Conservation (phyloP, 2,113 vertebrate species). For the Micronycteris hirsuta region DNA sequence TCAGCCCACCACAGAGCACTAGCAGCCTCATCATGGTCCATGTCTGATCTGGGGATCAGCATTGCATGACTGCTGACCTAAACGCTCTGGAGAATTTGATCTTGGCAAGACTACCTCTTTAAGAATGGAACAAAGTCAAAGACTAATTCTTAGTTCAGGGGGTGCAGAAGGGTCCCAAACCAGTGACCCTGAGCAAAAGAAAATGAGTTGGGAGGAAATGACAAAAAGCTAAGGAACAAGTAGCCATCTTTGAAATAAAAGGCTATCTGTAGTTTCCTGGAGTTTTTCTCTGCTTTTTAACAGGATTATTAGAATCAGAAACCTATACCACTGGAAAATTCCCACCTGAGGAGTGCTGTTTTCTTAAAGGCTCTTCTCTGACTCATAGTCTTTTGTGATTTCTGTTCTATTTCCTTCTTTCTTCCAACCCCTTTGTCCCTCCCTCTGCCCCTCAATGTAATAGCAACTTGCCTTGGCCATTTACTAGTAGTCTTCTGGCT, state of each 20-base stretch:
- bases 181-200: slow-evolving; percentile 24
- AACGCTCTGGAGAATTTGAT: slow-evolving; percentile 21
- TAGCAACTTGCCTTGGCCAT: not conserved
- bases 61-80: slow-evolving; percentile 8
- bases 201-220: not conserved
- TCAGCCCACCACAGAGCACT: not conserved
- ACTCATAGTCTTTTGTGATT: not conserved
- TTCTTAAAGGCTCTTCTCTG: not conserved
- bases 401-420: not conserved
- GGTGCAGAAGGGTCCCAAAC: not conserved
- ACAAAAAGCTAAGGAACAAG: not conserved
- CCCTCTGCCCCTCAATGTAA: not conserved
- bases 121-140: not conserved
- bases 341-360: not conserved
- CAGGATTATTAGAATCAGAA: slow-evolving; percentile 25
- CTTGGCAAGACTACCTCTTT: not conserved
- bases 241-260: not conserved
- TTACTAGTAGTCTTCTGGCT: not conserved
- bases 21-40: not conserved
- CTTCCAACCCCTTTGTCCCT: not conserved
- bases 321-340: not conserved
- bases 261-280: not conserved
- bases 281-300: not conserved
- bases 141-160: not conserved
- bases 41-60: not conserved